Percentiles rank a stretch among this genome's conserved stretches.
Conservation (phyloP, 2,888 invertebrate genomes). For the Oconnorella tubifera region DNA sequence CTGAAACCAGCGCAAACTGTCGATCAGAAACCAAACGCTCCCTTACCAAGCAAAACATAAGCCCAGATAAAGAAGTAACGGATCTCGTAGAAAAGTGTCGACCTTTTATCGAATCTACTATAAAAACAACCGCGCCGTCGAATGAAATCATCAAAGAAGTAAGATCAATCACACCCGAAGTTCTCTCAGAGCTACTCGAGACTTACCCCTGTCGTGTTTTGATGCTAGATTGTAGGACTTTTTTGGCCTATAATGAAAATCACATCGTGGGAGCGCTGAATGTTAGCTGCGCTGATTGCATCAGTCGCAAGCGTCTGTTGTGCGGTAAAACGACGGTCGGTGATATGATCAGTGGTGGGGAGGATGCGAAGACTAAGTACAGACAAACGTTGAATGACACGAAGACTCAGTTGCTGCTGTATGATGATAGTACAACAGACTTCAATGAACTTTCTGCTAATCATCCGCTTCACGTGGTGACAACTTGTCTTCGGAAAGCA, state of each 20-base stretch:
- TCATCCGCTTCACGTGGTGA: conserved; percentile 66
- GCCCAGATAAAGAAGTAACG: no score
- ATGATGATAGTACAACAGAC: conserved; percentile 68
- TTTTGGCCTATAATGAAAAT: conserved; percentile 68
- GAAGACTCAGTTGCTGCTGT: conserved; percentile 64
- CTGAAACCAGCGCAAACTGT: no score
- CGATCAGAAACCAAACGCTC: no score
- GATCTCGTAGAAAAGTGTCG: no score
- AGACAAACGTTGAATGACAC: conserved; percentile 54
- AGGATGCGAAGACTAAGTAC: conserved; percentile 64
- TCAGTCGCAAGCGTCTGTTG: conserved; percentile 67
- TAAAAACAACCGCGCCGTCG: no score
- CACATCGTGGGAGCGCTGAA: conserved; percentile 66
- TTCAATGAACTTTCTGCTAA: conserved; percentile 53
- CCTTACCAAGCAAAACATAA: no score
- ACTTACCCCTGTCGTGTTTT: no score
- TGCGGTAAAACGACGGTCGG: conserved; percentile 67
- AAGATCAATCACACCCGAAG: no score
- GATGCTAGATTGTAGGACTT: conserved; percentile 64
- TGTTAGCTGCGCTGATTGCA: conserved; percentile 70
- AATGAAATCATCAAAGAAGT: no score
- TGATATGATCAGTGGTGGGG: conserved; percentile 66
- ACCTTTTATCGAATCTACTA: no score
- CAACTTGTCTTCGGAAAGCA: conserved; percentile 66
- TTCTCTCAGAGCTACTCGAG: no score